Base-by-base conservation (phyloP, 2,797 vertebrate genomes). In the Catostomus latipinnis region DNA sequence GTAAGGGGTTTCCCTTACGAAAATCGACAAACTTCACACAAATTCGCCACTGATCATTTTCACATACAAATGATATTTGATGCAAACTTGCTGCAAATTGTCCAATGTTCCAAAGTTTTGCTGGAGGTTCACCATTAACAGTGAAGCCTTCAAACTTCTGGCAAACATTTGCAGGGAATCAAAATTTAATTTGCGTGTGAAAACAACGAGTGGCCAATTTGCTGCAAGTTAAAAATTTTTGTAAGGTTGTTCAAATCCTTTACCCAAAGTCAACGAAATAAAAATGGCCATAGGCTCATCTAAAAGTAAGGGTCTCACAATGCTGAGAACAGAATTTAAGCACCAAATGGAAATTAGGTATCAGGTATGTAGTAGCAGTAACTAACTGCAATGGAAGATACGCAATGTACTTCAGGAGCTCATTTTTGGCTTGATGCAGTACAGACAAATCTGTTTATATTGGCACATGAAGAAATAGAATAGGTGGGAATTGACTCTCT, bases 331-430 rank as follows among this genome's bases (percentile, higher is more conserved):
- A 34, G 22, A 22, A 22, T 60, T 57, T 57, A 22, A 57, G 16
- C 8, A 66, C 5, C 52, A 56, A 65, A 76, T 76, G 14, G 67
- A 63, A 69, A 62, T 57, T 13, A 70, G 43, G 45, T 45, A 56
- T 58, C 58, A 71, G 58, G 58, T 45, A 22, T 16, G 57, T 49
- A 67, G 63, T 13, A 69, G 8, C 46, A 69, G 43, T 49, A 58
- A 8, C 18, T 18, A 14, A 50, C 7, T 70, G 66, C 50, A 53
- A 11, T 62, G 57, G 56, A 7, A 62, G n/a, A 78, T 46, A 70
- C 7, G 46, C n/a, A 61, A 7, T 53, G 22, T 61, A 53, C 48
- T 16, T 48, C 13, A 63, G 43, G 12, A 48, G 43, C 13, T 65
- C 13, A n/a, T 65, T 4, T 48, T 7, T 14, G 12, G 6, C 6